Base-by-base conservation (phyloP, 2,113 vertebrate species). In the Protobothrops flavoviridis region DNA sequence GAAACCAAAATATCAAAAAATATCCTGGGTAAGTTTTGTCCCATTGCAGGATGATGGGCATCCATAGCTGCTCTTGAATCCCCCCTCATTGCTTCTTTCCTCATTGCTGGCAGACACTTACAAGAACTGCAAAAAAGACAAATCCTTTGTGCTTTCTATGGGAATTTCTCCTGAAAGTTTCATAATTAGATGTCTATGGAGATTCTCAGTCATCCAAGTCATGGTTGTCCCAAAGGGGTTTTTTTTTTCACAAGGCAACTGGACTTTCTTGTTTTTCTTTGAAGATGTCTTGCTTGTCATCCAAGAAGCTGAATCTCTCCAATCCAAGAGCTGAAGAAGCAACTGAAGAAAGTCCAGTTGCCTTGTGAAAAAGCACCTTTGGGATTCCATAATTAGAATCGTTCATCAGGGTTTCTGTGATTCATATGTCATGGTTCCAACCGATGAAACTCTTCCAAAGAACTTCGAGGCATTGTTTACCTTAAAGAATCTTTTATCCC, bases 1-100 rank as follows among this genome's bases (percentile, higher is more conserved):
- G 98, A 99, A 98, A 98, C 97, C 0, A 98, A 98, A 94, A 98
- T 98, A 87, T 98, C 97, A 98, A 98, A 98, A 98, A 99, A 98
- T 96, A 96, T 97, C 1, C 94, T 99, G 96, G 98, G 98, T 99
- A 98, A 99, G 99, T 99, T 87, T 74, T 29, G 89, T 61, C 6
- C 3, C 95, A 97, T 97, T 98, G 97, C 90, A 97, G 97, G 95
- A 97, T 85, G 96, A 97, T 94, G 96, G 97, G 97, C 98, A 98
- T 98, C 98, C 94, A 64, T 91, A 93, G 97, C 93, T 91, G 69
- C 57, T 20, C 20, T 21, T 45, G 13, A 20, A 43, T 33, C 17
- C 7, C 7, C 9, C 17, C 33, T 81, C 53, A 1, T 97, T 93
- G 94, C 97, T 89, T 50, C 87, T 3, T 33, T 48, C 91, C 74